A percentile compares a stretch with the other conserved stretches of the same genome.
phyloP scores from a whole-genome alignment of 1,140 invertebrate genomes.

The Dermatophagoides farinae region DNA sequence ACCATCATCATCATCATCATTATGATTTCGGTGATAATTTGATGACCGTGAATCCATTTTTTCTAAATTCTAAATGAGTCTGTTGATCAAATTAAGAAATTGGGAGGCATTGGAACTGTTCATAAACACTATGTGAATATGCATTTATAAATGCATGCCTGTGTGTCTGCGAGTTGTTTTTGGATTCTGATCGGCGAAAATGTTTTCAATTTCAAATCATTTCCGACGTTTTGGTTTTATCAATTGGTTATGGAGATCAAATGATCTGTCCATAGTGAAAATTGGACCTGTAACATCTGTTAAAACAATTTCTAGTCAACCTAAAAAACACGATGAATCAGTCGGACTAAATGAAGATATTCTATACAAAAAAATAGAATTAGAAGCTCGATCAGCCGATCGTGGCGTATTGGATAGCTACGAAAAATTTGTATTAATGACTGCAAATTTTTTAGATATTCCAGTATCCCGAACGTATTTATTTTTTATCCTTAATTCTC shows the following conservation, averaged over 20 bases:
- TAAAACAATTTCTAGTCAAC: no score
- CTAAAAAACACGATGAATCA: neutral
- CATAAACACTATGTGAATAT: no score
- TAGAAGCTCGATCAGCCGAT: slow-evolving; percentile 70
- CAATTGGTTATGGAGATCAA: no score
- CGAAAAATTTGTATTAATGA: slow-evolving; percentile 49
- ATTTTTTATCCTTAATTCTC: neutral
- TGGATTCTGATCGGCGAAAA: no score
- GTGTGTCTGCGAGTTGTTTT: no score
- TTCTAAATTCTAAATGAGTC: neutral
- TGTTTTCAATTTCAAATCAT: no score
- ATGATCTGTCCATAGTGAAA: no score
- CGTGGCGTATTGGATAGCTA: slow-evolving; percentile 68
- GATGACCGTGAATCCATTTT: neutral
- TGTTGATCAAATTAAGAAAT: neutral
- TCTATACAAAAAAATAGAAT: slow-evolving; percentile 55
- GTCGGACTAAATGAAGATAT: slow-evolving; percentile 34
- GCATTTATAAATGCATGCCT: no score
- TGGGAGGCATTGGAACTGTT: no score
- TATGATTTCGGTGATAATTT: neutral
- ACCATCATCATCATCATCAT: neutral
- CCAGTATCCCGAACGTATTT: slow-evolving; percentile 46
- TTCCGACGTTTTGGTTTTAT: no score
- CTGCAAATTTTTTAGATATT: slow-evolving; percentile 52
- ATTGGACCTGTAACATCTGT: no score